Percentiles rank a stretch among this genome's conserved stretches.
Conservation (phyloP, 1,140 invertebrate genomes). For the Popillia japonica region DNA sequence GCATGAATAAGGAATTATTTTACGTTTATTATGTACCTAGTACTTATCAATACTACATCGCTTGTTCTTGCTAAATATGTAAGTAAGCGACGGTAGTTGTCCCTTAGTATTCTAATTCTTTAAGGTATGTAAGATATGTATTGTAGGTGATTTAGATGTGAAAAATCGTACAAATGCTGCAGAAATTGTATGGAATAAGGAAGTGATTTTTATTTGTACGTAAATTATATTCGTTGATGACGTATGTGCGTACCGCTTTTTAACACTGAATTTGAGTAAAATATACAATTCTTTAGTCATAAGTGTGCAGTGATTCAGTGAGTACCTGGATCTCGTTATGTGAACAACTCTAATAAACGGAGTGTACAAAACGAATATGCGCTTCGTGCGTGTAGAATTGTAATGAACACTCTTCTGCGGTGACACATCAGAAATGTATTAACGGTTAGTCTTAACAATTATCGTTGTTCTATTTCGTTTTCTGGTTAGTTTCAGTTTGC, state of each 20-base stretch:
- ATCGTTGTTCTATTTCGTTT: background rate
- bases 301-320: conserved; percentile 14
- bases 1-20: too few species aligned
- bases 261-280: background rate
- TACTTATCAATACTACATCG: too few species aligned
- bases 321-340: conserved; percentile 2
- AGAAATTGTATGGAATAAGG: background rate
- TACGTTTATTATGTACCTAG: too few species aligned
- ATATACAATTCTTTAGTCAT: background rate
- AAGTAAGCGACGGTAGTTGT: too few species aligned
- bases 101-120: too few species aligned
- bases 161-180: background rate
- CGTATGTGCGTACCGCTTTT: background rate
- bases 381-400: background rate
- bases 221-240: conserved; percentile 11
- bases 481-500: background rate
- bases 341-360: conserved; percentile 10
- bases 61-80: too few species aligned
- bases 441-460: conserved; percentile 18
- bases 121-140: background rate
- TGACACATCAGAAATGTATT: conserved; percentile 19
- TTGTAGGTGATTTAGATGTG: background rate
- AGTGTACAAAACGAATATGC: conserved; percentile 13
- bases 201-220: background rate
- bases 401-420: conserved; percentile 3